A percentile compares a stretch with the other conserved stretches of the same genome.
Conservation (phyloP, 2,888 invertebrate genomes). For the Oscheius sp. region DNA sequence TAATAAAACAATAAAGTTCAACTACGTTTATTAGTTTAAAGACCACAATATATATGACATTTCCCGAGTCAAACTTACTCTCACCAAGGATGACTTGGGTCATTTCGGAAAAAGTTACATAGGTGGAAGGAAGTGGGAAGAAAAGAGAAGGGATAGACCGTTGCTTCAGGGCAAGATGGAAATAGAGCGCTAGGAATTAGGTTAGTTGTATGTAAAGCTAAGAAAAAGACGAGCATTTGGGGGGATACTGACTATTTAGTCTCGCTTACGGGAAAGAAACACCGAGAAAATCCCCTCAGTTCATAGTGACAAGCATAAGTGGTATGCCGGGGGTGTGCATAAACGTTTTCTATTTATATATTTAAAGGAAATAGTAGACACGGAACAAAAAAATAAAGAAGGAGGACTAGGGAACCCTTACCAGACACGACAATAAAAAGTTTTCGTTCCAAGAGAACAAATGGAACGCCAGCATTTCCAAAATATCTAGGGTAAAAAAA, state of each 20-base stretch:
- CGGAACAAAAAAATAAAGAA: neutral
- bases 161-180: conserved; percentile 33
- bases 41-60: conserved; percentile 33
- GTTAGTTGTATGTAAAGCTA: conserved; percentile 30
- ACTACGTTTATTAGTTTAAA: conserved; percentile 33
- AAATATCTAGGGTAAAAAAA: conserved; percentile 9
- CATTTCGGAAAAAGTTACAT: conserved; percentile 9
- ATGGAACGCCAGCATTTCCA: neutral
- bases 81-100: conserved; percentile 8
- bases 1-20: conserved; percentile 9
- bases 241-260: conserved; percentile 23
- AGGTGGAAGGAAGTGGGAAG: conserved; percentile 3
- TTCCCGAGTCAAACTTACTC: neutral
- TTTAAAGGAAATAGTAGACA: neutral
- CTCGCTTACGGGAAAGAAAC: neutral
- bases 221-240: conserved; percentile 8
- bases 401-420: conserved; percentile 12
- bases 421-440: conserved; percentile 10
- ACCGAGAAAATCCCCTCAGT: conserved; percentile 34
- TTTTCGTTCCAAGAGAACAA: neutral
- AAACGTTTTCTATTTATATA: neutral
- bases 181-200: conserved; percentile 26
- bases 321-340: conserved; percentile 7
- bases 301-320: conserved; percentile 34
- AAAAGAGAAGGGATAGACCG: conserved; percentile 13